A percentile compares a stretch with the other conserved stretches of the same genome.
These are phyloP conservation scores for Coboldia fuscipes DNA, from an alignment of 1,140 invertebrate species.

Conservation along the genomic window DNA sequence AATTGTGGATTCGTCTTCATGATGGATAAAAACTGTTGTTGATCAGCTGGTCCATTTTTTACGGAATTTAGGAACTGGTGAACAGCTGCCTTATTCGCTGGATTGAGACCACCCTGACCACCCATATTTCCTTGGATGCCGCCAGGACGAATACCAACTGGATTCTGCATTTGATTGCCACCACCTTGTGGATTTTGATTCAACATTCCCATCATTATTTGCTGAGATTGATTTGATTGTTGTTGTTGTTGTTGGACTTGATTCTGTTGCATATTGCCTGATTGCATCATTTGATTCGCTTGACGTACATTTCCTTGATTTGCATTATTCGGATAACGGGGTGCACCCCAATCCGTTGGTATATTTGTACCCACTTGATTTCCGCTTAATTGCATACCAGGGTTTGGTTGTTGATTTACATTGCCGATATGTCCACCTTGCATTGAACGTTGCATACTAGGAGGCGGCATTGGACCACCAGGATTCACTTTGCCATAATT, in stretches of 20 bases:
- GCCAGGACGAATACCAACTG: conserved; percentile 17
- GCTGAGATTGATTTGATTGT: not conserved
- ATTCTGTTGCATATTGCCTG: conserved; percentile 16
- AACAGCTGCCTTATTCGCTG: conserved; percentile 53
- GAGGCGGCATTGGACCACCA: conserved; percentile 40
- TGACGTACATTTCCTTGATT: conserved; percentile 22
- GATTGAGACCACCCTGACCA: conserved; percentile 18
- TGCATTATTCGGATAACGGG: conserved; percentile 24
- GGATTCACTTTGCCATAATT: conserved; percentile 41
- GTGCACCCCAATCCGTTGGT: conserved; percentile 31
- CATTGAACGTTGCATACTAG: conserved; percentile 33
- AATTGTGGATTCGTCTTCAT: conserved; percentile 86
- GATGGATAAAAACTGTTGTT: conserved; percentile 79
- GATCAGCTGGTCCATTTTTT: conserved; percentile 76
- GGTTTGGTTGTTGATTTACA: not conserved
- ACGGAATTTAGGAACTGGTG: conserved; percentile 79
- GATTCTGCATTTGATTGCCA: conserved; percentile 10
- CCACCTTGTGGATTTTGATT: conserved; percentile 5
- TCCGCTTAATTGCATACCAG: conserved; percentile 4
- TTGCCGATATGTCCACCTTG: conserved; percentile 12
- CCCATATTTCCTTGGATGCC: conserved; percentile 23
- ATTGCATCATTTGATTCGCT: conserved; percentile 25
- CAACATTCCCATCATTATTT: conserved; percentile 12
- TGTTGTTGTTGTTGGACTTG: not conserved
- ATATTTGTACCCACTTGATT: conserved; percentile 8